phyloP scores from a whole-genome alignment of 2,888 invertebrate genomes.

The Magallana nippona region DNA sequence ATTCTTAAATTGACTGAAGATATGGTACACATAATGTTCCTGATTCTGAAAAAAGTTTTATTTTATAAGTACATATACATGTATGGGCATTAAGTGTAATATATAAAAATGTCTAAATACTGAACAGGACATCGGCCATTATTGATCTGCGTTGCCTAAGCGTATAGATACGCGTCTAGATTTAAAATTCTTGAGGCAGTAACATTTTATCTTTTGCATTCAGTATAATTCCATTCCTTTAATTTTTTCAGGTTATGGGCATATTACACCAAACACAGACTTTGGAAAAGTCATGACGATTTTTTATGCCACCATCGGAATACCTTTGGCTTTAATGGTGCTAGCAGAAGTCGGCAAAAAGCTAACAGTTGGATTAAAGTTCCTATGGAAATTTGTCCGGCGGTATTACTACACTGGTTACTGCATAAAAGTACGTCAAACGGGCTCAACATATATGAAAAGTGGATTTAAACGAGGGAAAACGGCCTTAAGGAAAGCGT shows the following conservation, averaged over 20 bases:
- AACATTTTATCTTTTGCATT: not conserved
- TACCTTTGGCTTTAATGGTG: conserved; percentile 95
- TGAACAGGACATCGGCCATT: not conserved
- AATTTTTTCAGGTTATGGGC: conserved; percentile 91
- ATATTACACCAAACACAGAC: conserved; percentile 93
- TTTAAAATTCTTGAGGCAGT: not conserved
- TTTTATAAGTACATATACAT: too few relatives aligned
- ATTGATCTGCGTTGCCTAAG: not conserved
- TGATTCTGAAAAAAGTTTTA: too few relatives aligned
- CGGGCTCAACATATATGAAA: conserved; percentile 6
- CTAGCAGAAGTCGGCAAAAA: conserved; percentile 96
- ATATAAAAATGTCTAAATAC: too few relatives aligned
- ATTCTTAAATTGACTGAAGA: too few relatives aligned
- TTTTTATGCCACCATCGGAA: conserved; percentile 95
- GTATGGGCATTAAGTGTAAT: too few relatives aligned
- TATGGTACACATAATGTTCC: too few relatives aligned
- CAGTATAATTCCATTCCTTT: not conserved
- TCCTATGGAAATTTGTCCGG: conserved; percentile 85
- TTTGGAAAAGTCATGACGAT: conserved; percentile 93
- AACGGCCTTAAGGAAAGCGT: conserved; percentile 29
- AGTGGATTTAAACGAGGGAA: conserved; percentile 30
- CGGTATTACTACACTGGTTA: conserved; percentile 87
- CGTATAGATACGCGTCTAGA: too few relatives aligned
- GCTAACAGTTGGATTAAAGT: conserved; percentile 93
- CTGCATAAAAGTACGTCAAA: conserved; percentile 83